A percentile compares a stretch with the other conserved stretches of the same genome.
phyloP scores from a whole-genome alignment of 2,888 invertebrate species.

The Drosophila anomalata region DNA sequence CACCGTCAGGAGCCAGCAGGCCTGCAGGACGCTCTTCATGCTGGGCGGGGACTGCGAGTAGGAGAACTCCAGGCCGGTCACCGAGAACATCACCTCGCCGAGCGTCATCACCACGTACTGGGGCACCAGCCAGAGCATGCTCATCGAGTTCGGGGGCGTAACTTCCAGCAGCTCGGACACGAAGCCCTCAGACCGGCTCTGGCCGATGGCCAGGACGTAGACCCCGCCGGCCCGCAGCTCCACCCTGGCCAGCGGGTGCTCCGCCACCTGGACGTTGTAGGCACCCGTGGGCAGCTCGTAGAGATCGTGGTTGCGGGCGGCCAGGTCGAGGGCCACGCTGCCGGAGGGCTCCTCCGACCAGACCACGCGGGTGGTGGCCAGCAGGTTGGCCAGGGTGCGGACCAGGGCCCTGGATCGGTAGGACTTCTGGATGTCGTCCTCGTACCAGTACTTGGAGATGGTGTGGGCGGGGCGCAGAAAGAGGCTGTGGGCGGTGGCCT shows the following conservation, averaged over 20 bases:
- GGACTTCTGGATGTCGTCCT: slow-evolving; percentile 79
- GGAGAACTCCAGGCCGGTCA: slow-evolving; percentile 89
- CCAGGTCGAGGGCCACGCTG: slow-evolving; percentile 38
- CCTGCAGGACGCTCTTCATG: slow-evolving; percentile 97
- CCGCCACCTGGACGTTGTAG: slow-evolving; percentile 62
- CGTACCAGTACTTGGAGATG: slow-evolving; percentile 59
- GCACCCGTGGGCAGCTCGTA: slow-evolving; percentile 62
- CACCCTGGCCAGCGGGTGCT: slow-evolving; percentile 33
- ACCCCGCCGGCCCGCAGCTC: slow-evolving; percentile 79
- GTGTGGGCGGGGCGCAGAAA: slow-evolving; percentile 56
- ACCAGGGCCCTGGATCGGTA: slow-evolving; percentile 70
- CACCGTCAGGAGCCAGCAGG: slow-evolving; percentile 95
- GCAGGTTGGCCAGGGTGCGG: slow-evolving; percentile 72
- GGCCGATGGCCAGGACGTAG: slow-evolving; percentile 75
- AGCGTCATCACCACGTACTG: slow-evolving; percentile 88
- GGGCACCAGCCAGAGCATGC: slow-evolving; percentile 87
- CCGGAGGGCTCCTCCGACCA: slow-evolving; percentile 62
- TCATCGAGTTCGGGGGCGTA: slow-evolving; percentile 84
- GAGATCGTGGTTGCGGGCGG: slow-evolving; percentile 59
- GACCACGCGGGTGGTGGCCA: slow-evolving; percentile 50
- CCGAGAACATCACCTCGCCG: slow-evolving; percentile 87
- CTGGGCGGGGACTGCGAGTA: slow-evolving; percentile 88
- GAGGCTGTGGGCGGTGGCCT: slow-evolving; percentile 67
- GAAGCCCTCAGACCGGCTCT: slow-evolving; percentile 18
- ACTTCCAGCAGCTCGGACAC: slow-evolving; percentile 59